Percentiles rank a stretch among this genome's conserved stretches.
Evolutionary conservation across 64 coral and sea anemone species (phyloP).

Genomic region (Montipora capricornis): DNA sequence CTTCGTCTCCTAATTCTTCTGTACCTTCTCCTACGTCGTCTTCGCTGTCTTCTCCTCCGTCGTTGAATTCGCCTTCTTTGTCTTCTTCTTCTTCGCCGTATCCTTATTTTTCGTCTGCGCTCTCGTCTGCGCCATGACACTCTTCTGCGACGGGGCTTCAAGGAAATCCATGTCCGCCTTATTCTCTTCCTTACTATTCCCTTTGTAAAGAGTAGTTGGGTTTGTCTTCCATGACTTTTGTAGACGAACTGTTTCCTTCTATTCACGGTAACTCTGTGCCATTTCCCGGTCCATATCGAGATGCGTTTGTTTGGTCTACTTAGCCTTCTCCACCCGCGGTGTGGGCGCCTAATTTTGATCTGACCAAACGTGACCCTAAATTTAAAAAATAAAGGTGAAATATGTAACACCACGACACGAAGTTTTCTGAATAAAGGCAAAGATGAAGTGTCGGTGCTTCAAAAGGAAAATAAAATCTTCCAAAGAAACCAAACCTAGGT

Average conservation of each 20-base stretch:
- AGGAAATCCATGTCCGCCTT: neutral
- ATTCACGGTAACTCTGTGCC: neutral
- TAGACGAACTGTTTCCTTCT: neutral
- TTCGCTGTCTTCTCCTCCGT: conserved; percentile 11
- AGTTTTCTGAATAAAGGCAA: no score
- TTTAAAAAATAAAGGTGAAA: no score
- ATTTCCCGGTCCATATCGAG: no score
- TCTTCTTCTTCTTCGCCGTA: conserved; percentile 1
- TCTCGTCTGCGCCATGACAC: neutral
- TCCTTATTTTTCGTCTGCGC: neutral
- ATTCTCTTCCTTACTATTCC: neutral
- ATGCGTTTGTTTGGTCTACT: no score
- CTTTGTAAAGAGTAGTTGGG: neutral
- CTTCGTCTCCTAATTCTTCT: neutral
- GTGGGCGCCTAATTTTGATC: no score
- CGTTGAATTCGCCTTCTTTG: conserved; percentile 2
- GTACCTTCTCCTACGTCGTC: conserved; percentile 2
- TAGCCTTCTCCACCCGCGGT: no score
- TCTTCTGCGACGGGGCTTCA: neutral
- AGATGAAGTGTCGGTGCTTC: neutral
- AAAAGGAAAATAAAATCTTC: neutral
- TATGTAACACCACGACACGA: no score
- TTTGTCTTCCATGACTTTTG: neutral
- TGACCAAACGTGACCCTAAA: no score
- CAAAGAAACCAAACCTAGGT: no score